A percentile compares a stretch with the other conserved stretches of the same genome.
phyloP scores from a whole-genome alignment of 92 coral and sea anemone species.

The Porites lobata region DNA sequence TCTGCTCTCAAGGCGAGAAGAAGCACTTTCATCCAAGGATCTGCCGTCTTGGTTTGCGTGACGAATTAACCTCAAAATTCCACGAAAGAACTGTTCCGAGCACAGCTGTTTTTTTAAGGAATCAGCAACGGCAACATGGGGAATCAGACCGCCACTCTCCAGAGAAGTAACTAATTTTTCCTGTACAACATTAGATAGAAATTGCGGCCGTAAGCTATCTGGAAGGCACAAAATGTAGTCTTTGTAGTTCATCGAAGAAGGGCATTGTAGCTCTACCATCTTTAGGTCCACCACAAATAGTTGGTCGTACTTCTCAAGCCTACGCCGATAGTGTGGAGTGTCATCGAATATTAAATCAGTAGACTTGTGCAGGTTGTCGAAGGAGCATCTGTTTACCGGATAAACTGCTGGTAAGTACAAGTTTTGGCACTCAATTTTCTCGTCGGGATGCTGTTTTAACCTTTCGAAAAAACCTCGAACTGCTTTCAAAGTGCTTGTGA shows the following conservation, averaged over 20 bases:
- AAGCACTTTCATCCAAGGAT: slow-evolving; percentile 19
- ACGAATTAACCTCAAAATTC: slow-evolving; percentile 68
- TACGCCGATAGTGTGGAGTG: slow-evolving; percentile 57
- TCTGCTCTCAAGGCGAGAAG: slow-evolving; percentile 20
- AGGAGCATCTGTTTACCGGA: background rate
- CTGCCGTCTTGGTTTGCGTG: slow-evolving; percentile 43
- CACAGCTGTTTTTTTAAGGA: slow-evolving; percentile 51
- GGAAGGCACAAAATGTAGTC: slow-evolving; percentile 51
- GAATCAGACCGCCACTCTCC: background rate
- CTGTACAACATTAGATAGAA: slow-evolving; percentile 56
- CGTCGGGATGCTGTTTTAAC: background rate
- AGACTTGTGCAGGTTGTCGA: slow-evolving; percentile 46
- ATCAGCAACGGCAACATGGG: slow-evolving; percentile 18
- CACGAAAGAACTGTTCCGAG: slow-evolving; percentile 62
- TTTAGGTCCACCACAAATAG: slow-evolving; percentile 63
- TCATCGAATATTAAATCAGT: slow-evolving; percentile 71
- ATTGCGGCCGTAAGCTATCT: slow-evolving; percentile 48
- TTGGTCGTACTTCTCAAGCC: slow-evolving; percentile 35
- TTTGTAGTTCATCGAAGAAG: slow-evolving; percentile 39
- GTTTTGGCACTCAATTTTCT: background rate
- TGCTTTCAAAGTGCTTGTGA: slow-evolving; percentile 41
- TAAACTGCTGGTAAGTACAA: slow-evolving; percentile 55
- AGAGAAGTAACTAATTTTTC: slow-evolving; percentile 45
- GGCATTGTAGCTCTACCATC: slow-evolving; percentile 37
- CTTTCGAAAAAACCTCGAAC: slow-evolving; percentile 67